phyloP scores from a whole-genome alignment of 2,888 invertebrate genomes.

The Nemoura dubitans region DNA sequence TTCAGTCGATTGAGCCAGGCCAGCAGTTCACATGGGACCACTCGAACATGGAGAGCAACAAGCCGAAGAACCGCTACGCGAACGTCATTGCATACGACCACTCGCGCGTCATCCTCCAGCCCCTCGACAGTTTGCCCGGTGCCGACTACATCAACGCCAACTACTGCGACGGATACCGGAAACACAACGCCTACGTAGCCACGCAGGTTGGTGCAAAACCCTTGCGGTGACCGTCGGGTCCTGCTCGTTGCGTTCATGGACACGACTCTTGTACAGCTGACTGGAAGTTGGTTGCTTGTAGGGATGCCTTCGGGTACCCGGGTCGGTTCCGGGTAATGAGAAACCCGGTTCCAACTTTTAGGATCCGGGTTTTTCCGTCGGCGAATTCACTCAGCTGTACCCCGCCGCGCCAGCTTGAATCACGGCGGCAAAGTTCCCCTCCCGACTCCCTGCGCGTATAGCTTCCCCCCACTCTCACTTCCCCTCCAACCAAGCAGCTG shows the following conservation, averaged over 20 bases:
- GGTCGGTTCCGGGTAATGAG: too few relatives aligned
- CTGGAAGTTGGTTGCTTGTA: constrained; percentile 3
- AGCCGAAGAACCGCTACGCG: constrained; percentile 98
- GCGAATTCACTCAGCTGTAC: too few relatives aligned
- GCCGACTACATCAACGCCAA: constrained; percentile 99
- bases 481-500: too few relatives aligned
- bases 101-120: constrained; percentile 92
- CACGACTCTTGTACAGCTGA: too few relatives aligned
- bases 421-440: too few relatives aligned
- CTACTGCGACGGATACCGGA: constrained; percentile 98
- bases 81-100: constrained; percentile 99
- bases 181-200: constrained; percentile 98
- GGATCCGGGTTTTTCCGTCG: too few relatives aligned
- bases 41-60: constrained; percentile 96
- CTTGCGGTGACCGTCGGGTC: too few relatives aligned
- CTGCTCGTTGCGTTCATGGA: too few relatives aligned
- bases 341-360: too few relatives aligned
- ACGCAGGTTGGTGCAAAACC: constrained; percentile 73
- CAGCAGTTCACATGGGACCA: constrained; percentile 99
- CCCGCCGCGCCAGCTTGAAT: too few relatives aligned
- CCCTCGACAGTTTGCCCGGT: constrained; percentile 87
- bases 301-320: background rate
- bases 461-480: too few relatives aligned
- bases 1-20: constrained; percentile 94
- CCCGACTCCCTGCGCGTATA: too few relatives aligned